Evolutionary conservation across 1,140 invertebrate species (phyloP).

Genomic region (Macrosteles quadrilineatus): DNA sequence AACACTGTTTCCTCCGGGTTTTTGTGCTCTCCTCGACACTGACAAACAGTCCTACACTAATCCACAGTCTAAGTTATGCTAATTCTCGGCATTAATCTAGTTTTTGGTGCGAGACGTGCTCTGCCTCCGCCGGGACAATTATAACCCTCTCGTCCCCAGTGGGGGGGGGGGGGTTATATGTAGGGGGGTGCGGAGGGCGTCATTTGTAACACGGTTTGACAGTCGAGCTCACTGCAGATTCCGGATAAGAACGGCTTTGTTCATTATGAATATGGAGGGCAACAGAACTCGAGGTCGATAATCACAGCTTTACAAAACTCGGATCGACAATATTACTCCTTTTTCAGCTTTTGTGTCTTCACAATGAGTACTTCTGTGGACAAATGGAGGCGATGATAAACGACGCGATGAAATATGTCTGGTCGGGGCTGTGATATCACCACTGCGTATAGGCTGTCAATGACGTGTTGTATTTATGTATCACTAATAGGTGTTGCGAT

Average conservation of each 20-base stretch:
- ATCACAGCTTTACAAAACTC: neutral
- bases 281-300: neutral
- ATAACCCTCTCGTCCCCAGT: neutral
- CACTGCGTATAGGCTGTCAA: too few species aligned
- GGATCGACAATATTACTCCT: neutral
- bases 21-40: neutral
- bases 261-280: neutral
- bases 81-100: slow-evolving; percentile 28
- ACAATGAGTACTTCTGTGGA: neutral
- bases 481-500: too few species aligned
- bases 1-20: slow-evolving; percentile 16
- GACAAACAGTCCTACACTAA: slow-evolving; percentile 21
- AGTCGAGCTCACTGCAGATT: slow-evolving; percentile 9
- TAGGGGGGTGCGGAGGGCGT: neutral
- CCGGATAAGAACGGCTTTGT: slow-evolving; percentile 5
- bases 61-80: slow-evolving; percentile 26
- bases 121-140: neutral
- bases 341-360: neutral
- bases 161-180: neutral
- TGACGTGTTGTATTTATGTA: too few species aligned
- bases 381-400: neutral
- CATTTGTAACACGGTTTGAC: slow-evolving; percentile 4
- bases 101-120: slow-evolving; percentile 17
- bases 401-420: too few species aligned
- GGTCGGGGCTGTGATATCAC: too few species aligned